Evolutionary conservation across 2,113 vertebrate genomes (phyloP).

Genomic region (Pterocles burchelli): DNA sequence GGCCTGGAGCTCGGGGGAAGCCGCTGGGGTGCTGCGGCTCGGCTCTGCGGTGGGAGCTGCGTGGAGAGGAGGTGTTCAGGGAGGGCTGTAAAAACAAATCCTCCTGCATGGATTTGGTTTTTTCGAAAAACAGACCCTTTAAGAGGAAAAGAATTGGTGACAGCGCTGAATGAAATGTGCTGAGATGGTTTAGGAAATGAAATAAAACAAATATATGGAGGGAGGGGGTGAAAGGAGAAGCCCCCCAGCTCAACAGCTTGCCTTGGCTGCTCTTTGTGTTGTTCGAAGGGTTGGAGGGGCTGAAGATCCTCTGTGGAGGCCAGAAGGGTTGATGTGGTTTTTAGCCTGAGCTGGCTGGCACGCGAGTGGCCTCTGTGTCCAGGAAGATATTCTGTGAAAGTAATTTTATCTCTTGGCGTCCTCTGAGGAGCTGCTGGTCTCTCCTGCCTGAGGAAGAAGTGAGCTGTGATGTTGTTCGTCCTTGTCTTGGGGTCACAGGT

Average conservation of each 20-base stretch:
- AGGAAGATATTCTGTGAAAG: background rate
- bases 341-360: background rate
- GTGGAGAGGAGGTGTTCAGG: background rate
- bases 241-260: no score
- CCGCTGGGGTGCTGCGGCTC: accelerated
- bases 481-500: background rate
- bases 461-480: background rate
- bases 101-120: accelerated
- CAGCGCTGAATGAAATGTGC: accelerated
- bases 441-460: background rate
- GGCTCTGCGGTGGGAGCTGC: accelerated
- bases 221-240: background rate
- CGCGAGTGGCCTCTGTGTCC: accelerated
- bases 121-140: background rate
- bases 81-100: no score
- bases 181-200: background rate
- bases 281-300: background rate
- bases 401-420: background rate
- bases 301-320: background rate
- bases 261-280: background rate
- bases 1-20: accelerated
- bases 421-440: background rate
- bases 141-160: background rate
- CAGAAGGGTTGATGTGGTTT: background rate
- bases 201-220: background rate